Conservation (phyloP, 2,888 invertebrate species). For the Harmothoe impar region DNA sequence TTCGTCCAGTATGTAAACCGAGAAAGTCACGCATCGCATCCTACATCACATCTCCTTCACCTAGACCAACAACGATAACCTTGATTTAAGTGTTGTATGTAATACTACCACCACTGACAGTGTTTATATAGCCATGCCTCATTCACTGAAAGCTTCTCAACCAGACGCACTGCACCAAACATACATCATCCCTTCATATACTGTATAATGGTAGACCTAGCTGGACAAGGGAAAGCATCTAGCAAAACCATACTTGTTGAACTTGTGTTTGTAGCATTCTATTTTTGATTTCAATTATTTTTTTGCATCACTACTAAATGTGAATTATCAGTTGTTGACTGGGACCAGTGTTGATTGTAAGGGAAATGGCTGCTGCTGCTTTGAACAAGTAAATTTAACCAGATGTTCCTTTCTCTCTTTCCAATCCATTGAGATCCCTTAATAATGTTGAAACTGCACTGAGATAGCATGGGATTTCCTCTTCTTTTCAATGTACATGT, state of each 20-base stretch:
- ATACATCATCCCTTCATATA: conserved; percentile 16
- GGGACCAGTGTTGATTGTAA: conserved; percentile 48
- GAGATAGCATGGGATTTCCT: not conserved
- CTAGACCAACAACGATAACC: conserved; percentile 34
- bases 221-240: not conserved
- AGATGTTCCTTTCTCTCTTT: not conserved
- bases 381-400: not conserved
- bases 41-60: not conserved
- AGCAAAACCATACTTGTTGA: not conserved
- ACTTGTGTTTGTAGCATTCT: not conserved
- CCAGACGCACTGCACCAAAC: not conserved
- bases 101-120: not conserved
- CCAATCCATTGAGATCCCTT: conserved; percentile 1
- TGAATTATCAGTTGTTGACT: conserved; percentile 40
- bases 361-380: conserved; percentile 1
- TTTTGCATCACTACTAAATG: conserved; percentile 3
- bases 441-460: not conserved
- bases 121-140: not conserved
- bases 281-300: not conserved
- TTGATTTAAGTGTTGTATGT: conserved; percentile 6
- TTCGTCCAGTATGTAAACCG: too few species aligned
- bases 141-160: not conserved
- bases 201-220: not conserved
- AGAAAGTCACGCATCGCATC: too few species aligned
- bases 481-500: not conserved